These are phyloP conservation scores for Pogoniulus pusillus DNA, from an alignment of 2,797 vertebrate species.

Conservation along the genomic window DNA sequence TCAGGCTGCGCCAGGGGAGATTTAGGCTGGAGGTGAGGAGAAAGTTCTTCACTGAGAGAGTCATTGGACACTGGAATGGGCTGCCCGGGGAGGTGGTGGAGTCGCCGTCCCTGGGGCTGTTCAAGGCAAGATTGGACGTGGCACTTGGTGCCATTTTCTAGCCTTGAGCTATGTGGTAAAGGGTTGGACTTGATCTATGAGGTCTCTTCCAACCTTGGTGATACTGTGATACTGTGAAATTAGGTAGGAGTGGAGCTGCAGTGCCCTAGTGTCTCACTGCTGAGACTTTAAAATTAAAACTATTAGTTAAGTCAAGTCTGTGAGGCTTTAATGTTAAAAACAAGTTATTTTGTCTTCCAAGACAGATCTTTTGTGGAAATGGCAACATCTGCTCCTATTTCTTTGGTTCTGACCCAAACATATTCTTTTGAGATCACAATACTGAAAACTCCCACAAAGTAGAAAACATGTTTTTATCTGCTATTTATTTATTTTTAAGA, in stretches of 20 bases:
- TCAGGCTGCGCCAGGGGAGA: no score
- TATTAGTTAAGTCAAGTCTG: not conserved
- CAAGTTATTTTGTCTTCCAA: not conserved
- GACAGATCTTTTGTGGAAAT: slow-evolving; percentile 23
- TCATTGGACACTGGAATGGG: no score
- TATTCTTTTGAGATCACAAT: slow-evolving; percentile 18
- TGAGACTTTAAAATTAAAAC: slow-evolving; percentile 38
- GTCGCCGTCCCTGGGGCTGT: no score
- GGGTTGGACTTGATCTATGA: no score
- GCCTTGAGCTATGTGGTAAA: no score
- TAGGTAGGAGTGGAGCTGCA: not conserved
- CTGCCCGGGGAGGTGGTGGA: no score
- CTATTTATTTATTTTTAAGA: not conserved
- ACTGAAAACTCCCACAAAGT: slow-evolving; percentile 12
- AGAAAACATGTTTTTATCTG: slow-evolving; percentile 15
- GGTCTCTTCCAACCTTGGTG: no score
- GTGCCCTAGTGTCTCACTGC: not conserved
- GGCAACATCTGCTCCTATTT: slow-evolving; percentile 12
- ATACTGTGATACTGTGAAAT: no score
- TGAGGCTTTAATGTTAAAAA: not conserved
- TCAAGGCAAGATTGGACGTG: no score
- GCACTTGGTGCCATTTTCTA: no score
- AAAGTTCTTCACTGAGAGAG: no score
- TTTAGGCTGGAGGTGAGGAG: no score
- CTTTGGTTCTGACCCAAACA: not conserved